Evolutionary conservation across 2,888 invertebrate species (phyloP).

Genomic region (Mactromeris polynyma): DNA sequence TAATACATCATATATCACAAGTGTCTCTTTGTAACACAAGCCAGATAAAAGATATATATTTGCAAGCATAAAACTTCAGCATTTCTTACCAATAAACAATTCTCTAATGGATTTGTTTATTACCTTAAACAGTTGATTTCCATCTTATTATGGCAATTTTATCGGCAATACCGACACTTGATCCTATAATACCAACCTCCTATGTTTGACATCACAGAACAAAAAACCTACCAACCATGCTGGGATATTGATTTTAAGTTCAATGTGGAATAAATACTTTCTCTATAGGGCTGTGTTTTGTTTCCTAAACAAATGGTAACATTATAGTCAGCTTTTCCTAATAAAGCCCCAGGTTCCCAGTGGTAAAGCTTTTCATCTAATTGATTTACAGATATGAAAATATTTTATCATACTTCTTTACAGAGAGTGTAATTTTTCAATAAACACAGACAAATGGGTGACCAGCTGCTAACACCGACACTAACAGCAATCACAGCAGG

Average conservation of each 20-base stretch:
- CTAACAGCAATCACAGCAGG: neutral
- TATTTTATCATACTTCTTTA: constrained; percentile 1
- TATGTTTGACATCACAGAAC: neutral
- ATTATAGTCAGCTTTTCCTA: neutral
- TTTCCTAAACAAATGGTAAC: constrained; percentile 18
- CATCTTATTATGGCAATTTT: constrained; percentile 4
- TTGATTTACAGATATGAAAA: constrained; percentile 17
- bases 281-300: neutral
- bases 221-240: constrained; percentile 13
- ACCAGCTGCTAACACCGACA: neutral
- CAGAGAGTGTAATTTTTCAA: neutral
- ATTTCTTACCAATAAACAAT: constrained; percentile 17
- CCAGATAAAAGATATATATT: neutral
- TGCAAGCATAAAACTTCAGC: neutral
- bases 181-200: neutral
- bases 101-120: constrained; percentile 17
- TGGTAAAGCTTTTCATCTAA: neutral
- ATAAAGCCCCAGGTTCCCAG: neutral
- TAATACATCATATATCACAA: neutral
- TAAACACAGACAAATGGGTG: neutral
- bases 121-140: constrained; percentile 10
- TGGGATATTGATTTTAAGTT: neutral
- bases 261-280: neutral
- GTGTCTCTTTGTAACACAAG: neutral
- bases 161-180: neutral